Base-by-base conservation (phyloP, 2,113 vertebrate species). In the Cichladusa arquata region DNA sequence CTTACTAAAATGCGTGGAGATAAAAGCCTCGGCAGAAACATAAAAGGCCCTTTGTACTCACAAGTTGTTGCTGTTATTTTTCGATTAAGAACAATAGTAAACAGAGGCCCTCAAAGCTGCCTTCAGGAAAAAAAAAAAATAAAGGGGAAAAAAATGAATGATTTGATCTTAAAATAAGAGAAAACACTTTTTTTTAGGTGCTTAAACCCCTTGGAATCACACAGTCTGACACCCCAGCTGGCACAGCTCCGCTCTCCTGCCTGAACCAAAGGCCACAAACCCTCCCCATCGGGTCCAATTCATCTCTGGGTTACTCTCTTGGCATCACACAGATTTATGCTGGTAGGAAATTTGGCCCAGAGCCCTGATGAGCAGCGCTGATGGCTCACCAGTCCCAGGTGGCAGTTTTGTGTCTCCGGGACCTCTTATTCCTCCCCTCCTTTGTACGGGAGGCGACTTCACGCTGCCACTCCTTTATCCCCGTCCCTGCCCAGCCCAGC, bases 1-100 rank as follows among this genome's bases (percentile, higher is more conserved):
- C 76, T 94, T 88, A 88, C 80, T 93, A 84, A 95, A 92, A 70
- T 1, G 36, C 7, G 0, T 57, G 9, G 88, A 95, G 94, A 97
- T 97, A 90, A 96, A 96, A 96, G 93, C 53, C 80, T 86, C 47
- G 2, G 72, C 61, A 77, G 84, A 71, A 90, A 90, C 83, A 95
- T 83, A 83, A 95, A 95, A 90, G 48, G 25, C 48, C 17, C n/a
- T 96, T 93, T 96, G 88, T 95, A 70, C 88, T 94, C 8, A 5
- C 53, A 47, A 65, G 61, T 86, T 88, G 93, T 96, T 93, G 38
- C 64, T 5, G 15, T 88, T 95, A 64, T 62, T 86, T 94, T 93
- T 90, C 76, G 48, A 90, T 92, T 95, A 90, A 80, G n/a, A 64
- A 86, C 85, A 90, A 83, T 74, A 70, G 87, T 92, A 97, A 96